Evolutionary conservation across 2,113 vertebrate genomes (phyloP).

Genomic region (Muscicapa adusta): DNA sequence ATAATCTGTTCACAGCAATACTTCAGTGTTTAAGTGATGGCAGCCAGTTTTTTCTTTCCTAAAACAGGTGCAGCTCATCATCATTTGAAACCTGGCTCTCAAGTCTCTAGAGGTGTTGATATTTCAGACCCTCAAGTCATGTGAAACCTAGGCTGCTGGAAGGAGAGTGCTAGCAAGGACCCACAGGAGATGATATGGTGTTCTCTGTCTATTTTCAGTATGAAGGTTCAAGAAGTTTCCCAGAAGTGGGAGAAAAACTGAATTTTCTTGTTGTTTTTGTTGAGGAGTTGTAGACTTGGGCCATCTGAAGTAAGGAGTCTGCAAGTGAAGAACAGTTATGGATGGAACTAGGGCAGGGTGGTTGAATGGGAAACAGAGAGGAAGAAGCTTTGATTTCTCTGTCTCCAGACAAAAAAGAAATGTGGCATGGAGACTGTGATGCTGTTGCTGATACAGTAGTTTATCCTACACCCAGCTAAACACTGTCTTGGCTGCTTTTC

Average conservation of each 20-base stretch:
- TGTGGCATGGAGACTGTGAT: background rate
- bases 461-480: background rate
- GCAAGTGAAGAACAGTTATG: background rate
- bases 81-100: background rate
- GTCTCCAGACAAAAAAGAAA: background rate
- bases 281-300: background rate
- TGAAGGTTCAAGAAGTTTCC: background rate
- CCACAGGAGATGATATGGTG: background rate
- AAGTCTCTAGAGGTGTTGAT: background rate
- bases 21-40: background rate
- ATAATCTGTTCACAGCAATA: background rate
- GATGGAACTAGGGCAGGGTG: background rate
- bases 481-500: background rate
- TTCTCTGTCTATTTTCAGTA: background rate
- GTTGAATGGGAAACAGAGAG: background rate
- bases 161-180: background rate
- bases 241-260: background rate
- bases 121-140: background rate
- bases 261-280: background rate
- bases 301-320: background rate
- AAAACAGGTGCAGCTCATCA: background rate
- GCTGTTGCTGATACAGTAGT: background rate
- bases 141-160: background rate
- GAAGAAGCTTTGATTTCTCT: background rate
- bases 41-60: background rate